phyloP scores from a whole-genome alignment of 2,113 vertebrate genomes.

The Corythaeola cristata region DNA sequence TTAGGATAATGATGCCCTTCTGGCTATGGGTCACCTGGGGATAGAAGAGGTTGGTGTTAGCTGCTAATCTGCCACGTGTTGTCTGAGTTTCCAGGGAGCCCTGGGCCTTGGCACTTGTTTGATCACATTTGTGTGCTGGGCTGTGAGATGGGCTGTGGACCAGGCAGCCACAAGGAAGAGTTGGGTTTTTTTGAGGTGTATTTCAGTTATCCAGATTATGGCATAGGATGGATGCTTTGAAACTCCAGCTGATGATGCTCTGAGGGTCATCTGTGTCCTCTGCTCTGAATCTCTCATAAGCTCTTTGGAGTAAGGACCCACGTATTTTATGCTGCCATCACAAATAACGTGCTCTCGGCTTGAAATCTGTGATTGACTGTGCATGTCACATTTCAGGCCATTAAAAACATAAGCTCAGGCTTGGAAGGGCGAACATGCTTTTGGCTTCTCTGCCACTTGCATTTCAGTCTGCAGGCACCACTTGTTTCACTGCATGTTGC shows the following conservation, averaged over 20 bases:
- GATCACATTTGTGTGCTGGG: not conserved
- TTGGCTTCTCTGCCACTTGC: conserved; percentile 8
- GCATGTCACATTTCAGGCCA: not conserved
- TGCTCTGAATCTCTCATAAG: not conserved
- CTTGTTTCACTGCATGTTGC: not conserved
- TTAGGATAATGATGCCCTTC: not conserved
- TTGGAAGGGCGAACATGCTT: not conserved
- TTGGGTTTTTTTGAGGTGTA: not conserved
- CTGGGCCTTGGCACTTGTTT: not conserved
- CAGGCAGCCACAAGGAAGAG: not conserved
- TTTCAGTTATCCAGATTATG: not conserved
- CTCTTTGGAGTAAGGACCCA: not conserved
- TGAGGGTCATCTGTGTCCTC: not conserved
- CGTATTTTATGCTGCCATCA: not conserved
- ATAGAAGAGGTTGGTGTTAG: not conserved
- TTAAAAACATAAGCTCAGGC: conserved; percentile 15
- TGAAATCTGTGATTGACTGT: not conserved
- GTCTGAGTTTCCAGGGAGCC: not conserved
- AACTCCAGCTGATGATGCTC: not conserved
- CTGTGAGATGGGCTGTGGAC: not conserved
- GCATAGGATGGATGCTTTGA: not conserved
- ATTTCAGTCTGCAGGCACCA: not conserved
- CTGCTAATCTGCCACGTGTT: not conserved
- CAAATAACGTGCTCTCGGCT: not conserved
- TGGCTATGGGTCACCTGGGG: not conserved